Evolutionary conservation across 92 coral and sea anemone genomes (phyloP).

Genomic region (Epizoanthus fatuus): DNA sequence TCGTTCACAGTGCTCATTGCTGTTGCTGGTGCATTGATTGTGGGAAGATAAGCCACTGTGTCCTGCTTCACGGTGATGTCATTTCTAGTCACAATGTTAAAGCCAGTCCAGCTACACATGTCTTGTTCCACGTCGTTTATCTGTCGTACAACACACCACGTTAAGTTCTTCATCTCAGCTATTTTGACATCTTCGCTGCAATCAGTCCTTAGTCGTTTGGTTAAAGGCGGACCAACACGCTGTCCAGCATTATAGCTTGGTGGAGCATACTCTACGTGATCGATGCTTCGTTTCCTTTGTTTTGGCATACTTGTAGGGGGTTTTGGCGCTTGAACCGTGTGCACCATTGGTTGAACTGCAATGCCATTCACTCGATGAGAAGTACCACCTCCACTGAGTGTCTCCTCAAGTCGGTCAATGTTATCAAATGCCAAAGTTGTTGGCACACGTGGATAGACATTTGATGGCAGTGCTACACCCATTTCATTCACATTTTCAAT

Average conservation of each 20-base stretch:
- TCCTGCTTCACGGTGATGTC: slow-evolving; percentile 47
- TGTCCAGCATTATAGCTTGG: slow-evolving; percentile 52
- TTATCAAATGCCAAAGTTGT: slow-evolving; percentile 71
- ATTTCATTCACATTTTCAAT: slow-evolving; percentile 44
- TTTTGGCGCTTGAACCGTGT: slow-evolving; percentile 51
- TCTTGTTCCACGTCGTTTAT: slow-evolving; percentile 30
- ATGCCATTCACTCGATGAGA: slow-evolving; percentile 63
- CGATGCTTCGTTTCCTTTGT: slow-evolving; percentile 54
- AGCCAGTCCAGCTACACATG: slow-evolving; percentile 58
- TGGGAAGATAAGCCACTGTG: slow-evolving; percentile 65
- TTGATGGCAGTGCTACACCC: slow-evolving; percentile 49
- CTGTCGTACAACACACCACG: slow-evolving; percentile 56
- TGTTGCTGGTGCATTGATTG: slow-evolving; percentile 62
- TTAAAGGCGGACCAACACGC: slow-evolving; percentile 61
- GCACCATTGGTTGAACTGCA: slow-evolving; percentile 36
- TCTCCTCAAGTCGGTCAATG: slow-evolving; percentile 74
- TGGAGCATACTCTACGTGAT: slow-evolving; percentile 1
- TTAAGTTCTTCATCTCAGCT: slow-evolving; percentile 55
- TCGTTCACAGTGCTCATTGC: slow-evolving; percentile 61
- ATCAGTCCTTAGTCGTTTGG: slow-evolving; percentile 18
- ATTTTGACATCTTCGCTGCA: slow-evolving; percentile 33
- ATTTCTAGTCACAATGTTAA: slow-evolving; percentile 43
- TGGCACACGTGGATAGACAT: slow-evolving; percentile 53
- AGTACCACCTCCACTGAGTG: slow-evolving; percentile 62
- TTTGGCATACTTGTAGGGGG: slow-evolving; percentile 44